Conservation (phyloP, 1,140 invertebrate species). For the Popillia japonica region DNA sequence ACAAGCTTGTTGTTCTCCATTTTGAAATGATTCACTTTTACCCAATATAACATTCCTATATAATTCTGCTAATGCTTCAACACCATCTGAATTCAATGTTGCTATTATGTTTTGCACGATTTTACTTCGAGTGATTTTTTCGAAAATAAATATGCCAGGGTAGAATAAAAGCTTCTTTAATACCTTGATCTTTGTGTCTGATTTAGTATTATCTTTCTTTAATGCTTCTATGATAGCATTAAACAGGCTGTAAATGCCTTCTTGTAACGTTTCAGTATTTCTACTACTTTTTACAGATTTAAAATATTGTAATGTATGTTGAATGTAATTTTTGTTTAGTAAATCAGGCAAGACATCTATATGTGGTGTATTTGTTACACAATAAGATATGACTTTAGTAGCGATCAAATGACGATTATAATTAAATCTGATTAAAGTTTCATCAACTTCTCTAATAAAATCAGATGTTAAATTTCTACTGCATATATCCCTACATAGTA, state of each 20-base stretch:
- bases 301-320: conserved; percentile 63
- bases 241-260: conserved; percentile 64
- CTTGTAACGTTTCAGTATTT: conserved; percentile 61
- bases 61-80: conserved; percentile 68
- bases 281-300: conserved; percentile 63
- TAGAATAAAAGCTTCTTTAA: conserved; percentile 71
- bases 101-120: conserved; percentile 69
- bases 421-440: conserved; percentile 66
- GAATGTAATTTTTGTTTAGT: conserved; percentile 56
- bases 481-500: conserved; percentile 64
- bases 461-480: conserved; percentile 61
- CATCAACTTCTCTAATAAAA: conserved; percentile 68
- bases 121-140: conserved; percentile 72
- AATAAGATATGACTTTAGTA: conserved; percentile 51
- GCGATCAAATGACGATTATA: conserved; percentile 67
- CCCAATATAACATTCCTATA: conserved; percentile 68
- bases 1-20: conserved; percentile 65
- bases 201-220: conserved; percentile 62
- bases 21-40: conserved; percentile 60
- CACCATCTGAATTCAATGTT: conserved; percentile 67
- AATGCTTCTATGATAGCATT: conserved; percentile 63
- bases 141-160: conserved; percentile 74
- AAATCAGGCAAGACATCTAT: conserved; percentile 48
- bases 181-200: conserved; percentile 65
- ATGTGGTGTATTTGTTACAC: conserved; percentile 48